phyloP scores from a whole-genome alignment of 2,113 vertebrate species.

The Oreotrochilus melanogaster region DNA sequence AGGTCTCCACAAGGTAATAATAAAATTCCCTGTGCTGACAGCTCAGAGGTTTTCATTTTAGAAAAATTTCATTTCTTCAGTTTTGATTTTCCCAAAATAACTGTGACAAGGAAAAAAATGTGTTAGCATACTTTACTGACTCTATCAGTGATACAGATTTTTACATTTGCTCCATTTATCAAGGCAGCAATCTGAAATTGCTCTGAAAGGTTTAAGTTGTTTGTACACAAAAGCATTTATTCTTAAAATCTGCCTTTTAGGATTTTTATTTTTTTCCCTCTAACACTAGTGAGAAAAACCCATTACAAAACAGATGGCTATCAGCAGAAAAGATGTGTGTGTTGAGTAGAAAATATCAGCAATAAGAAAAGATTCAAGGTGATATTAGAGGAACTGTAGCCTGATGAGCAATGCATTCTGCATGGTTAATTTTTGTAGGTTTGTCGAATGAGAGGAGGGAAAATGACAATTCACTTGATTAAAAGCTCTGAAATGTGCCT shows the following conservation, averaged over 20 bases:
- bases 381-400: neutral
- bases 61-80: neutral
- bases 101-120: neutral
- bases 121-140: neutral
- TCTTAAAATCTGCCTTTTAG: neutral
- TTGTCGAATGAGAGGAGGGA: neutral
- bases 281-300: neutral
- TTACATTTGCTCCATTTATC: neutral
- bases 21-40: neutral
- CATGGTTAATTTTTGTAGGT: neutral
- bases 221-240: rapidly evolving
- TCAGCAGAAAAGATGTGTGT: neutral
- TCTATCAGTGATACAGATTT: neutral
- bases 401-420: neutral
- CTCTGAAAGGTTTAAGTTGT: neutral
- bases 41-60: neutral
- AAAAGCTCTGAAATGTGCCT: neutral
- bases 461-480: neutral
- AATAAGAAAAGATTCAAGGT: neutral
- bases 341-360: neutral
- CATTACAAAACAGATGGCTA: neutral
- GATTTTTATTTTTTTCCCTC: rapidly evolving
- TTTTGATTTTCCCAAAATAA: neutral
- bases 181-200: neutral
- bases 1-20: slow-evolving; percentile 41